Base-by-base conservation (phyloP, 2,888 invertebrate species). In the Ametastegia equiseti region DNA sequence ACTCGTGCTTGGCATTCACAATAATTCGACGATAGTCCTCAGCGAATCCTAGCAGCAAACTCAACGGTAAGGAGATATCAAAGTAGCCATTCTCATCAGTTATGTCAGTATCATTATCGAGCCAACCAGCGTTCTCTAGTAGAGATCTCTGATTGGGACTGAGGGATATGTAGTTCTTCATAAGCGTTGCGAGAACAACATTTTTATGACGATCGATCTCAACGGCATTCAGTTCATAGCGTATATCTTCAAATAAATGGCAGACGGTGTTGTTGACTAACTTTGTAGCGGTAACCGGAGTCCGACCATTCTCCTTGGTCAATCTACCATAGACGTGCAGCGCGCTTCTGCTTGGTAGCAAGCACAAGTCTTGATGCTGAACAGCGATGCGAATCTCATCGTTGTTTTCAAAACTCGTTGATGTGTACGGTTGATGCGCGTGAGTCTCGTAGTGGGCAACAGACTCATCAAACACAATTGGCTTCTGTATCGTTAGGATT, bases 131-230 rank as follows among this genome's bases (percentile, higher is more conserved):
- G 82, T 88, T 88, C 65, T 84, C 82, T 7, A 87, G 83, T 54
- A 81, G 80, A 81, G 83, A 84, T 78, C 82, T 83, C 83, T 89
- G 86, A 47, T 81, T 86, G 13, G 80, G 67, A 65, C 60, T 88
- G 65, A 87, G 82, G 27, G 90, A 91, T 11, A 88, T 83, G 83
- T 85, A 90, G 79, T 87, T 87, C 87, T 92, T 91, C 67, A 91
- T 87, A 11, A 87, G 84, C 13, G 88, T 85, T 33, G 89, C 88
- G 13, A 90, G 84, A 19, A 90, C 89, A 36, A 88, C 84, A 86
- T 89, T 89, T 82, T 88, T 86, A 27, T 69, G 84, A 5, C 85
- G 82, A 86, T 90, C 88, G 63, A 91, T 88, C 83, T 88, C 88
- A n/a, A 88, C 83, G 39, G 87, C 89, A 82, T 89, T 90, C 13